These are phyloP conservation scores for Chloromyia formosa DNA, from an alignment of 2,888 invertebrate species.

Conservation along the genomic window DNA sequence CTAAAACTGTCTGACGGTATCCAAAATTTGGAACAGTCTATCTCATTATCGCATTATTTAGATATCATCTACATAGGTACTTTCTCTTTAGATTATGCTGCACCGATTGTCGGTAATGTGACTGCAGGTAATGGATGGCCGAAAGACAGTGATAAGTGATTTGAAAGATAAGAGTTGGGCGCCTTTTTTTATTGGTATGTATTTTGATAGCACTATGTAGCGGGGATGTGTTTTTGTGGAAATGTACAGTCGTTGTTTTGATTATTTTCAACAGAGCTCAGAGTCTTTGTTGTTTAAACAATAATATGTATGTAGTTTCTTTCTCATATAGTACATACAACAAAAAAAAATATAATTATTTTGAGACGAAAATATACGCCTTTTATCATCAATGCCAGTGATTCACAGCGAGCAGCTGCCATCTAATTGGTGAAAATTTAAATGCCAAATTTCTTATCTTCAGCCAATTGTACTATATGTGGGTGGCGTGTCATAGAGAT, in stretches of 20 bases:
- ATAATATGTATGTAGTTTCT: too few species aligned
- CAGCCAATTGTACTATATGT: background rate
- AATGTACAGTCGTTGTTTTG: too few species aligned
- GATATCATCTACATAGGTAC: constrained; percentile 16
- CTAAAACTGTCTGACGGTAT: constrained; percentile 3
- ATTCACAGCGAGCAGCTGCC: too few species aligned
- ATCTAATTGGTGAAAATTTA: background rate
- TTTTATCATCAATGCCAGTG: too few species aligned
- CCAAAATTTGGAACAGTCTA: constrained; percentile 6
- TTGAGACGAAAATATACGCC: too few species aligned
- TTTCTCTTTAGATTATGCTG: background rate
- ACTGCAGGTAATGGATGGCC: constrained; percentile 12
- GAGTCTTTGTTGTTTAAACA: too few species aligned
- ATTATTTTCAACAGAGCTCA: too few species aligned
- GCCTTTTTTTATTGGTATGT: constrained; percentile 19
- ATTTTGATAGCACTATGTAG: background rate
- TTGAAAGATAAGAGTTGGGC: constrained; percentile 2
- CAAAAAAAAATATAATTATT: too few species aligned
- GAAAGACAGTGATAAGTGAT: background rate
- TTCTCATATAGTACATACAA: too few species aligned
- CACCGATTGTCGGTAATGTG: constrained; percentile 20
- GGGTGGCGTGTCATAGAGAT: too few species aligned
- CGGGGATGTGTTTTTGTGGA: too few species aligned
- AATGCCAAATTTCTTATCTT: background rate
- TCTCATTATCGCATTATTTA: constrained; percentile 4